A percentile compares a stretch with the other conserved stretches of the same genome.
Evolutionary conservation across 2,888 invertebrate genomes (phyloP).

Genomic region (Steromphala cineraria): DNA sequence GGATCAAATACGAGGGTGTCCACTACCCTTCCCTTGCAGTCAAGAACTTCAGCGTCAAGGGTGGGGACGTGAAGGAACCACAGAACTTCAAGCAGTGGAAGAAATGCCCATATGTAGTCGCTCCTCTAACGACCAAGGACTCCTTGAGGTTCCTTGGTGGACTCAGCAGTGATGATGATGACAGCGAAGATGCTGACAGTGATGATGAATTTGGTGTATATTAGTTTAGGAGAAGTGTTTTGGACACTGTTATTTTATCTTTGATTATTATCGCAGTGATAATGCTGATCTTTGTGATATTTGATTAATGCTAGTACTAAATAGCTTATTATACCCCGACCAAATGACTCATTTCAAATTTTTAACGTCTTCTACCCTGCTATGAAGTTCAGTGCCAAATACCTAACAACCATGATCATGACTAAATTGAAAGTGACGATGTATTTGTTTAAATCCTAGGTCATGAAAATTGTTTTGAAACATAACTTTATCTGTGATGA

Average conservation of each 20-base stretch:
- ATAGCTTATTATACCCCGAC: no score
- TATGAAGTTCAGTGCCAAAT: no score
- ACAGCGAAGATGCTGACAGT: conserved; percentile 29
- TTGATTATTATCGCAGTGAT: no score
- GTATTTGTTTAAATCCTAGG: background rate
- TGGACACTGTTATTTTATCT: no score
- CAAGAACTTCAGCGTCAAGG: conserved; percentile 31
- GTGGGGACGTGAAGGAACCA: background rate
- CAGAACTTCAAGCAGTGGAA: conserved; percentile 42
- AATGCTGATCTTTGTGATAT: no score
- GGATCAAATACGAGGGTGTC: conserved; percentile 31
- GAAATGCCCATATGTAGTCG: conserved; percentile 39
- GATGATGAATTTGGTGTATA: conserved; percentile 30
- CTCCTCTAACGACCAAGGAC: background rate
- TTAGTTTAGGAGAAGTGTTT: no score
- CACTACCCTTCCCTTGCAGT: conserved; percentile 41
- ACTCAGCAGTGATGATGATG: conserved; percentile 2
- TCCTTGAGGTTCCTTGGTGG: background rate
- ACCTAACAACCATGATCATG: no score
- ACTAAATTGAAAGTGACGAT: background rate
- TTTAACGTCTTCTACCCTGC: no score
- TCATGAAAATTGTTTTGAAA: no score
- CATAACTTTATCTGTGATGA: conserved; percentile 26
- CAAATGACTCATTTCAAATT: no score
- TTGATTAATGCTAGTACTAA: no score